phyloP scores from a whole-genome alignment of 1,140 invertebrate genomes.

The Drosophila repleta region DNA sequence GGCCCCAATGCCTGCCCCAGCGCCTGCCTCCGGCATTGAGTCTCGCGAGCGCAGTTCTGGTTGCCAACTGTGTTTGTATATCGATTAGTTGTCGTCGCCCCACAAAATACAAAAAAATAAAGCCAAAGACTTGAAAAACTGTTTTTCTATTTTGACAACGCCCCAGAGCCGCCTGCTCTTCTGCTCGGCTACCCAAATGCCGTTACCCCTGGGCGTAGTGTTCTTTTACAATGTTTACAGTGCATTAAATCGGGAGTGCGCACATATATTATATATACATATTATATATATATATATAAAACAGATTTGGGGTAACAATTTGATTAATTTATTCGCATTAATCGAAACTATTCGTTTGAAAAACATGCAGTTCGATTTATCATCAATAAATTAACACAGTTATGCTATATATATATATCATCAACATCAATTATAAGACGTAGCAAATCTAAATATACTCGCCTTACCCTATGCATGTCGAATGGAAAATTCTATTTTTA shows the following conservation, averaged over 20 bases:
- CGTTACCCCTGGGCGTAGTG: background rate
- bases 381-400: constrained; percentile 2
- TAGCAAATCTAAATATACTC: too few relatives aligned
- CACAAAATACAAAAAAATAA: constrained; percentile 41
- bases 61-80: constrained; percentile 45
- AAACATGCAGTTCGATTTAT: constrained; percentile 42
- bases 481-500: too few relatives aligned
- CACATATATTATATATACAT: background rate
- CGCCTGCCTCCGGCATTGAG: constrained; percentile 3
- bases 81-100: constrained; percentile 34
- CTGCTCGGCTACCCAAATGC: background rate
- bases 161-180: constrained; percentile 21
- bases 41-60: background rate
- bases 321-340: constrained; percentile 55
- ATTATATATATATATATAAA: background rate
- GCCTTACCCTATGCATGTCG: too few relatives aligned
- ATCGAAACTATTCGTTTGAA: background rate
- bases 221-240: constrained; percentile 31
- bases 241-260: background rate
- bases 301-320: constrained; percentile 16
- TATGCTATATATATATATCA: background rate
- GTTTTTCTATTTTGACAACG: constrained; percentile 53
- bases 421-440: too few relatives aligned
- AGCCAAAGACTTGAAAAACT: constrained; percentile 40
- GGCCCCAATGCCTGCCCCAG: background rate